Conservation (phyloP, 1,140 invertebrate genomes). For the Drosophila prosaltans region DNA sequence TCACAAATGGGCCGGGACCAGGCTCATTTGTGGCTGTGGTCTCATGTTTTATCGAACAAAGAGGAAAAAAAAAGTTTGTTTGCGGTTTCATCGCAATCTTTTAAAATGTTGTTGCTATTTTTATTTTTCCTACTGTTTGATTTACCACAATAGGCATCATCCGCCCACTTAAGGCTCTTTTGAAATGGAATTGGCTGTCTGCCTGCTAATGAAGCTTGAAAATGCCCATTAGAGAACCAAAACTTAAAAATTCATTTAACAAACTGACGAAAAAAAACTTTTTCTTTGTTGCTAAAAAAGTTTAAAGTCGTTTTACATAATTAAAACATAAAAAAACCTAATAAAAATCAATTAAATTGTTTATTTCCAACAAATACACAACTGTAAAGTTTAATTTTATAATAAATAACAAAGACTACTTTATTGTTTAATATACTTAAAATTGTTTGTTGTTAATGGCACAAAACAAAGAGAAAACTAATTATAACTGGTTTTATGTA, state of each 20-base stretch:
- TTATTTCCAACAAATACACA: background rate
- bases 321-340: slow-evolving; percentile 13
- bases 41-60: slow-evolving; percentile 25
- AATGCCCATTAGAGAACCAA: slow-evolving; percentile 8
- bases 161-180: slow-evolving; percentile 2
- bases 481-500: too few species aligned
- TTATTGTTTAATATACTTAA: too few species aligned
- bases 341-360: slow-evolving; percentile 9
- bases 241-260: slow-evolving; percentile 8
- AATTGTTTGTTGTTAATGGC: too few species aligned
- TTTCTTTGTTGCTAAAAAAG: background rate
- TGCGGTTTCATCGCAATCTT: slow-evolving; percentile 36
- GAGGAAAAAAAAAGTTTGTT: slow-evolving; percentile 18
- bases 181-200: background rate
- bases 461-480: too few species aligned
- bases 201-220: slow-evolving; percentile 6
- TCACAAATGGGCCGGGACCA: background rate
- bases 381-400: background rate
- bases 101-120: background rate
- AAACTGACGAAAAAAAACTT: background rate
- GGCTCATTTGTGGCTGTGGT: slow-evolving; percentile 41
- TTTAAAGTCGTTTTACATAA: slow-evolving; percentile 16
- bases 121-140: background rate
- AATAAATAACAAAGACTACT: too few species aligned
- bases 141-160: slow-evolving; percentile 12